Base-by-base conservation (phyloP, 2,113 vertebrate genomes). In the Atlantisia rogersi region DNA sequence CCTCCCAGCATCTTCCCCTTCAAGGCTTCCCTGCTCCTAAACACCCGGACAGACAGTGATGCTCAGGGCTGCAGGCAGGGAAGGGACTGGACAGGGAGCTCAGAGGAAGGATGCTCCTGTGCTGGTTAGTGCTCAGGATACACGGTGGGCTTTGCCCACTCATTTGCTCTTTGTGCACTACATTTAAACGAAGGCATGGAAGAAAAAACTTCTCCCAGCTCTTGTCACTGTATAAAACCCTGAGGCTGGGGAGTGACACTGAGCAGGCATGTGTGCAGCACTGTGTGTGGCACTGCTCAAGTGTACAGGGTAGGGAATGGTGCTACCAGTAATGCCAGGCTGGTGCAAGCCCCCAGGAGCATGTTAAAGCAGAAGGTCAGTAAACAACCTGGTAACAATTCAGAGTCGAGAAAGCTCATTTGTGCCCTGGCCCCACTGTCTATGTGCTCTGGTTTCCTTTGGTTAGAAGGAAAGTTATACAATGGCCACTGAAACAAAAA, bases 31-130 rank as follows among this genome's bases (percentile, higher is more conserved):
- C 39, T 55, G 84, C 76, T 74, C 11, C 44, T 5, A 16, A 56
- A 21, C 1, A 2, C 37, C 31, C 4, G 20, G 32, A 5, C 15
- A 11, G 63, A 5, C 15, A 15, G 63, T 0, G 69, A 62, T 56
- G 40, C 31, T 24, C 82, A 13, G 44, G 48, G 60, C 70, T 77
- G 32, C 32, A 25, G 50, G 69, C 70, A 55, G 60, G 76, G 58
- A 60, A 20, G 46, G 62, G 52, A 2, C 16, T 35, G 58, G 21
- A 5, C 6, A 18, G 55, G 31, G 42, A 44, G 15, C 0, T 1
- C 28, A 31, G 82, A 22, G 78, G 19, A 19, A 25, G 50, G 62
- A 19, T 29, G 50, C 14, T 53, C 25, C 50, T 35, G 29, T 32
- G 69, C 55, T 16, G 29, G 16, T 44, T 29, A 11, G 15, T 10